Base-by-base conservation (phyloP, 2,888 invertebrate genomes). In the Heliconius sara region DNA sequence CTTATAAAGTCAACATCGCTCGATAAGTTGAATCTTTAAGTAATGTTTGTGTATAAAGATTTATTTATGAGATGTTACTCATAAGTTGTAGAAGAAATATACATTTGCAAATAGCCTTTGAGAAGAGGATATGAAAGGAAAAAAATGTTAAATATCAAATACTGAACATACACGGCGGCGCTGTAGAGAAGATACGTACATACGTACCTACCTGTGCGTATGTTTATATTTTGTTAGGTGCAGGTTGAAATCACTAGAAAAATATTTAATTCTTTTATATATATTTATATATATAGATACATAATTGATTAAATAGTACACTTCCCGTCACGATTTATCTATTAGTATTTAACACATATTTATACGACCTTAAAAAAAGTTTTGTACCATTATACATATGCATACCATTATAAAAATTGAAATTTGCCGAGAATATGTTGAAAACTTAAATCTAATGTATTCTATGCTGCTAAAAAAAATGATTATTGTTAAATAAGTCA, bases 1-100 rank as follows among this genome's bases (percentile, higher is more conserved):
- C 60, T n/a, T 39, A 73, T 57, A 73, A 60, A 73, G 60, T 39
- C 13, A 72, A 72, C 34, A 60, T n/a, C n/a, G 12, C 34, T 73
- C 57, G n/a, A 60, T 39, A 73, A 57, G 60, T 60, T 25, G 16
- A 57, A 39, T 34, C 57, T 39, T 73, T 52, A 57, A 60, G 57
- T 34, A n/a, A 60, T 57, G 34, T 60, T 73, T 72, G 72, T 72
- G n/a, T 72, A 72, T n/a, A 73, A 60, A 60, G 73, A 73, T 73
- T 73, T 73, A 73, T 73, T 73, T 60, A 73, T 73, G 73, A 73
- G 60, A 73, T 13, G 60, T 73, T 73, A 73, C 73, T 73, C 60
- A 73, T 73, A 73, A 39, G 60, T 73, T 73, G 60, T 57, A 72
- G 25, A 60, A 60, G 73, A 60, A 73, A 60, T 73, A 30, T 72